Evolutionary conservation across 2,888 invertebrate genomes (phyloP).

Genomic region (Sthenelais limicola): DNA sequence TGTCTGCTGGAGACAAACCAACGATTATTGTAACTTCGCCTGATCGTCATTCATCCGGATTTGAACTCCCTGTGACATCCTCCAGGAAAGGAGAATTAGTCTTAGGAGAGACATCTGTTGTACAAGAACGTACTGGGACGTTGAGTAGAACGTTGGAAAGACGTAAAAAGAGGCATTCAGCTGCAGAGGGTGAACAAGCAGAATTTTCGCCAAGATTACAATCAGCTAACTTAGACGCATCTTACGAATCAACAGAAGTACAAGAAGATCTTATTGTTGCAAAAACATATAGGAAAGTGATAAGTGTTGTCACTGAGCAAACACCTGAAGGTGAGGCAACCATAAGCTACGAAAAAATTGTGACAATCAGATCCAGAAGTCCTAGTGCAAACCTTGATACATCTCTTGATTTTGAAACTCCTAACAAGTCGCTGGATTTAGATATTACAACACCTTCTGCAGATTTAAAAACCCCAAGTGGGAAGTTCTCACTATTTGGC

Average conservation of each 20-base stretch:
- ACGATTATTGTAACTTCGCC: constrained; percentile 10
- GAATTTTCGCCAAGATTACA: too few relatives aligned
- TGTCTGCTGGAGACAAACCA: constrained; percentile 20
- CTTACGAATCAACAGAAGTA: constrained; percentile 2
- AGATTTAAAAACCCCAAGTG: constrained; percentile 29
- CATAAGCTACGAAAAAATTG: constrained; percentile 29
- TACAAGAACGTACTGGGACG: constrained; percentile 23
- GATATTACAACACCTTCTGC: constrained; percentile 27
- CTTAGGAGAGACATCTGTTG: constrained; percentile 12
- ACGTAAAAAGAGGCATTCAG: constrained; percentile 12
- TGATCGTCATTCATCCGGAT: constrained; percentile 33
- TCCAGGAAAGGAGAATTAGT: constrained; percentile 7
- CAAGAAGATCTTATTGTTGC: neutral
- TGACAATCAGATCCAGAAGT: constrained; percentile 1
- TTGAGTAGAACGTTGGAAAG: constrained; percentile 7
- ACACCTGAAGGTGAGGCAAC: constrained; percentile 26
- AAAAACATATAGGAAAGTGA: constrained; percentile 20
- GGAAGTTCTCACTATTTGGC: constrained; percentile 33
- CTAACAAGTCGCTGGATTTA: constrained; percentile 2
- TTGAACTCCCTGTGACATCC: neutral
- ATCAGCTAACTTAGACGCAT: constrained; percentile 12
- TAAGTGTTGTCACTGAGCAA: constrained; percentile 23
- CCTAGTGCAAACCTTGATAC: constrained; percentile 17
- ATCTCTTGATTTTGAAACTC: constrained; percentile 16
- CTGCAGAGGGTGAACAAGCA: constrained; percentile 14